These are phyloP conservation scores for Hypomesus transpacificus DNA, from an alignment of 2,113 vertebrate genomes.

Conservation along the genomic window DNA sequence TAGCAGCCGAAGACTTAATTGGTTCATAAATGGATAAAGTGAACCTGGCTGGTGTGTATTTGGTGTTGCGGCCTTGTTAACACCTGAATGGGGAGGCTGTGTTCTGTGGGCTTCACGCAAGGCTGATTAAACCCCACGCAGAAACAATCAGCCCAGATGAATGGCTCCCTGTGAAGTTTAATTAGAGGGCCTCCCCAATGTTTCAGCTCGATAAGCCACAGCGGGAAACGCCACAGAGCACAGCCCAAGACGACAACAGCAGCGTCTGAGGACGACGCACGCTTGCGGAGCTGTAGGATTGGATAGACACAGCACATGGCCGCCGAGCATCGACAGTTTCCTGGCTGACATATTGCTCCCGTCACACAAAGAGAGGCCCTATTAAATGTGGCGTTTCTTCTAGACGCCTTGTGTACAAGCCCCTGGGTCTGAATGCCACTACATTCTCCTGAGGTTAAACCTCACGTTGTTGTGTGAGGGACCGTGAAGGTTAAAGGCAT, in stretches of 20 bases:
- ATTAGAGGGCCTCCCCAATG: conserved; percentile 46
- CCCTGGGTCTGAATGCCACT: not conserved
- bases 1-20: not conserved
- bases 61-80: conserved; percentile 28
- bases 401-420: not conserved
- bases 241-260: not conserved
- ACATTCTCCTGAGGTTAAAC: not conserved
- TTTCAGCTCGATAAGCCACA: conserved; percentile 38
- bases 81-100: conserved; percentile 34
- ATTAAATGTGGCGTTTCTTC: not conserved
- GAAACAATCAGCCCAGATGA: conserved; percentile 48
- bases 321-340: not conserved
- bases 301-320: not conserved
- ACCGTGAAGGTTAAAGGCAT: not conserved
- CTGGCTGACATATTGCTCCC: not conserved
- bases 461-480: not conserved
- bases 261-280: conserved; percentile 12
- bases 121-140: conserved; percentile 44
- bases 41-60: conserved; percentile 4
- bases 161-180: conserved; percentile 48
- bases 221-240: conserved; percentile 28
- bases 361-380: not conserved
- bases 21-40: not conserved
- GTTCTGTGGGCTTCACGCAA: conserved; percentile 31
- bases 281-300: not conserved